Percentiles rank a stretch among this genome's conserved stretches.
Conservation (phyloP, 2,797 vertebrate species). For the Sebastes trivittatus region DNA sequence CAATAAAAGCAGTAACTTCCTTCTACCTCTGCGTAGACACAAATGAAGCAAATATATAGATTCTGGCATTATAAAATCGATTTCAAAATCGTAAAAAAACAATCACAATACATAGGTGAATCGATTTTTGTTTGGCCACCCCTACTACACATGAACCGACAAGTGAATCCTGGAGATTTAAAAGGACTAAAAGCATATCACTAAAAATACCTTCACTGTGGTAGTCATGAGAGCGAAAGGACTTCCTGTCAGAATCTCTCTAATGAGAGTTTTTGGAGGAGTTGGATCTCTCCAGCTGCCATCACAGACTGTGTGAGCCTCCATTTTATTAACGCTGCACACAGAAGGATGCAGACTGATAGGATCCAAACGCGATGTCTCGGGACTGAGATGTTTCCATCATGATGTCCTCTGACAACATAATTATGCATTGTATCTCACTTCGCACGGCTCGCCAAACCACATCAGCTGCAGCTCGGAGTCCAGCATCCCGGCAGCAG, state of each 20-base stretch:
- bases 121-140: no score
- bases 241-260: slow-evolving; percentile 37
- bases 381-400: slow-evolving; percentile 63
- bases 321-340: slow-evolving; percentile 60
- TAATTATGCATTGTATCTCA: slow-evolving; percentile 79
- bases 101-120: no score
- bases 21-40: rapidly evolving
- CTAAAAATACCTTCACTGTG: slow-evolving; percentile 23
- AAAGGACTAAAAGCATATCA: not conserved
- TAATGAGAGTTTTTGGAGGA: slow-evolving; percentile 31
- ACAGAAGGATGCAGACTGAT: slow-evolving; percentile 45
- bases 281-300: slow-evolving; percentile 23
- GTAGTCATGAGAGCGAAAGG: slow-evolving; percentile 14
- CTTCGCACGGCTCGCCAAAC: slow-evolving; percentile 67
- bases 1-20: no score
- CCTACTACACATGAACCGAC: not conserved
- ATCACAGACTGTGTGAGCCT: slow-evolving; percentile 38
- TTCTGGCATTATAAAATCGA: no score
- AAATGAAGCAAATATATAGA: no score
- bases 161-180: slow-evolving; percentile 13
- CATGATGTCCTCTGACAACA: slow-evolving; percentile 75
- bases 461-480: slow-evolving; percentile 64
- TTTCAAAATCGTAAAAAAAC: no score
- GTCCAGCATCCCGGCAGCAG: slow-evolving; percentile 58
- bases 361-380: slow-evolving; percentile 33